Conservation (phyloP, 2,113 vertebrate genomes). For the Orycteropus afer region DNA sequence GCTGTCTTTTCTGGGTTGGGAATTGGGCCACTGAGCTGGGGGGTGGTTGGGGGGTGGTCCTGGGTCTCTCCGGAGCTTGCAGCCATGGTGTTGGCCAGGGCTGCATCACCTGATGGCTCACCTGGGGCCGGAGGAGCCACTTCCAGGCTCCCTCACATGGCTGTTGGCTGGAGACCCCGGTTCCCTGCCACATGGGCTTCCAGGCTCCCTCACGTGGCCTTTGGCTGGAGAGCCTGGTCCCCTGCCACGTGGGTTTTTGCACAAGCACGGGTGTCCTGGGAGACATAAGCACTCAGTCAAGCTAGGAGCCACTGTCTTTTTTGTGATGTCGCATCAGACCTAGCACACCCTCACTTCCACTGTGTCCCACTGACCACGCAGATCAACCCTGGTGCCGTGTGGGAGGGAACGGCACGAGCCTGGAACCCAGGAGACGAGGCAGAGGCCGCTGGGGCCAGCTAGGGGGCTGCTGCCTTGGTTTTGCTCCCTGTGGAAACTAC, state of each 20-base stretch:
- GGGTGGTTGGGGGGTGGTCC: neutral
- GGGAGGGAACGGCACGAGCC: neutral
- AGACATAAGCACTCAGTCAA: rapidly evolving
- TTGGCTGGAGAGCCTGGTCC: neutral
- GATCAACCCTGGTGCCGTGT: neutral
- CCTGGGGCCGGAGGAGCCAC: rapidly evolving
- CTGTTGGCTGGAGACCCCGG: too few species aligned
- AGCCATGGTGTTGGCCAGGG: neutral
- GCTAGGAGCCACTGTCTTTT: neutral
- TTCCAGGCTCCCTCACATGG: too few species aligned
- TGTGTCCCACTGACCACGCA: rapidly evolving
- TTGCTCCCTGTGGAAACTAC: neutral
- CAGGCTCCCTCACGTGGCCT: neutral
- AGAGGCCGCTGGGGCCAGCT: too few species aligned
- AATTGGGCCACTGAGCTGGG: neutral
- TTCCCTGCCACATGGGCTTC: neutral
- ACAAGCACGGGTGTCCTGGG: neutral
- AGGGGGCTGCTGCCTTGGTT: neutral
- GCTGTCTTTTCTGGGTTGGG: neutral
- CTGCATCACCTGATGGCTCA: neutral
- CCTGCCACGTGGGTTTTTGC: neutral
- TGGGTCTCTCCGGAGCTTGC: rapidly evolving
- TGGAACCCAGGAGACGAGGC: neutral
- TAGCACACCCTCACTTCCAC: neutral
- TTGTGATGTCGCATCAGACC: rapidly evolving